Evolutionary conservation across 2,888 invertebrate genomes (phyloP), one percentile per base, ranked within the genome.

Genomic region (Lasioglossum calceatum): DNA sequence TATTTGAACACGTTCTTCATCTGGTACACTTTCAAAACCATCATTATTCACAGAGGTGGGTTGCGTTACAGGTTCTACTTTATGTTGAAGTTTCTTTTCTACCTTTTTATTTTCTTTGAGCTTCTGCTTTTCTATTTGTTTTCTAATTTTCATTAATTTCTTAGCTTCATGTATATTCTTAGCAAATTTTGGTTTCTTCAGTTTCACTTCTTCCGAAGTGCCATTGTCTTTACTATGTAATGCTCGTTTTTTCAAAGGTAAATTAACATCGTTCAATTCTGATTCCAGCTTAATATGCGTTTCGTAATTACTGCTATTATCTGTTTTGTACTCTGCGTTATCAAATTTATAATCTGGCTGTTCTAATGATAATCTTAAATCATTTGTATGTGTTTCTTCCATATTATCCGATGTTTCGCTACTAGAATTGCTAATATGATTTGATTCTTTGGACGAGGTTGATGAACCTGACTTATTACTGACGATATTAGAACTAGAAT

Each of bases 111-210:
- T 96, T 95, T 96, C 96, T 91, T 96, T 95, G 79, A 96, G 96
- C 91, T 97, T 97, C 92, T 97, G 96, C 91, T 96, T 96, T 54
- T 97, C 96, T 86, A 97, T 94, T 89, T 97, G 96, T 88, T 96
- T 97, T 10, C 97, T 95, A 93, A 97, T 96, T 94, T 97, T 97
- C 96, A 97, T 97, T 78, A 97, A 94, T 89, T 96, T 96, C 90
- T 96, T 96, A 0, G 97, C 97, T 95, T 97, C 97, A 89, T 96
- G 96, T 71, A 97, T 96, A 93, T 97, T 97, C 0, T 97, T 96
- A 0, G 97, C 97, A 82, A 97, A 96, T 95, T 97, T 97, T 0
- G 97, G 97, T 93, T 97, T 97, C 88, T 96, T 97, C 47, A 96
- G 91, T 23, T 96, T 96, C 10, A 92, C 82, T n/a, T 92, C 92